Percentiles rank a stretch among this genome's conserved stretches.
phyloP scores from a whole-genome alignment of 2,113 vertebrate genomes.

The Charadrius vociferus region DNA sequence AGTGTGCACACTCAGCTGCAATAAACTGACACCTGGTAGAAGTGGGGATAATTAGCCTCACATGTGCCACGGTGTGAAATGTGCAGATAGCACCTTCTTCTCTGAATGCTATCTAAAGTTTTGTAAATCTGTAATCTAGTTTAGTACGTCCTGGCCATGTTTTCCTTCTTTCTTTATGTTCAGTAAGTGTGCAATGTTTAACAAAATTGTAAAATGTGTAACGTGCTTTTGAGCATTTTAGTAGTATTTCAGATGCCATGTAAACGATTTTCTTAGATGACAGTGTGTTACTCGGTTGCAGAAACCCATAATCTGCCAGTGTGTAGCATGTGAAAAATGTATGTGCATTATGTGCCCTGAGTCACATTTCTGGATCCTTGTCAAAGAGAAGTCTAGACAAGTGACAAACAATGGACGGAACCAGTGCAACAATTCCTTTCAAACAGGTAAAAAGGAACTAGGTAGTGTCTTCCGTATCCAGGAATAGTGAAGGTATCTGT shows the following conservation, averaged over 20 bases:
- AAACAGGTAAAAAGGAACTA: not conserved
- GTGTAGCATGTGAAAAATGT: not conserved
- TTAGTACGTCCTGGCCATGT: not conserved
- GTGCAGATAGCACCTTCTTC: not conserved
- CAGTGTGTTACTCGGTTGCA: not conserved
- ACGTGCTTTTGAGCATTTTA: not conserved
- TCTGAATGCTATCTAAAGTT: not conserved
- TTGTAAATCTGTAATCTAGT: not conserved
- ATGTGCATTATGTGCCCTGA: not conserved
- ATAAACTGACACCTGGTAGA: not conserved
- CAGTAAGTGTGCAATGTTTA: not conserved
- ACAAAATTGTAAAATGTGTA: not conserved
- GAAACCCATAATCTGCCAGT: not conserved
- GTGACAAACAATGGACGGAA: not conserved
- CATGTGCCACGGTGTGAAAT: not conserved
- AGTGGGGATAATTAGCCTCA: not conserved
- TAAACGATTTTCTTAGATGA: not conserved
- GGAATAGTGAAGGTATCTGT: not conserved
- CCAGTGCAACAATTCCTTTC: not conserved
- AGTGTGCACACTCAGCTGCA: not conserved
- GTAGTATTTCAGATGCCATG: not conserved
- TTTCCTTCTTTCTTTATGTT: not conserved
- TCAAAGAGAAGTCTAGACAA: not conserved
- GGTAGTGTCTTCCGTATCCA: not conserved
- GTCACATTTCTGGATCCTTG: not conserved